Evolutionary conservation across 2,888 invertebrate species (phyloP), one percentile per base, ranked within the genome.

Genomic region (Drosophila rellima): DNA sequence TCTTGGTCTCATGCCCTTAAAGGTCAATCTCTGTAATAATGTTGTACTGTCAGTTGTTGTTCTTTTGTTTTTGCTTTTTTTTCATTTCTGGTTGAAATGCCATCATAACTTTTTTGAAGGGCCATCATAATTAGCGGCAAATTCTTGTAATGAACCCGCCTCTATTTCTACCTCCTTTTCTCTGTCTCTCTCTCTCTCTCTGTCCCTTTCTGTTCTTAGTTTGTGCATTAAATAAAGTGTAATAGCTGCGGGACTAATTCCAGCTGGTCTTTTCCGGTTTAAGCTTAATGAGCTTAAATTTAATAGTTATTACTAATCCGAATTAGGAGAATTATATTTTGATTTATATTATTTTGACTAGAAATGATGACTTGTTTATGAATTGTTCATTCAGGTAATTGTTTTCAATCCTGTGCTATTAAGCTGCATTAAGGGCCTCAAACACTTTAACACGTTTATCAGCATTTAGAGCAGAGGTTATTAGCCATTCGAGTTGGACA

Each of bases 41-140:
- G 3, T 52, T 35, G 31, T 48, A 18, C 11, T 35, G 17, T 11
- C 33, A 20, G 55, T 45, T 61, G 50, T 33, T 60, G n/a, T 23
- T 56, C 15, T 23, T 56, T 11, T 5, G 10, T n/a, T 13, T n/a
- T 35, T 6, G n/a, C 4, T 13, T 8, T 33, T 6, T 31, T 18
- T 13, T 31, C 26, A n/a, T 18, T 26, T 29, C 11, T 29, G 20
- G 13, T 44, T 56, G 51, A 74, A 74, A 74, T 70, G 76, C 61
- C 74, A 70, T 57, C 71, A 55, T 51, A 65, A 78, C 54, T 82
- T 71, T 63, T 65, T 57, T 50, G 65, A 82, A 88, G 89, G 82
- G 89, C 89, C 87, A 83, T 74, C 81, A 86, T 83, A 82, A 82
- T 82, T 88, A 88, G 70, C 81, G 65, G 67, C 80, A 73, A 60